A percentile compares a stretch with the other conserved stretches of the same genome.
phyloP scores from a whole-genome alignment of 2,113 vertebrate genomes.

The Cephalopholis sonnerati region DNA sequence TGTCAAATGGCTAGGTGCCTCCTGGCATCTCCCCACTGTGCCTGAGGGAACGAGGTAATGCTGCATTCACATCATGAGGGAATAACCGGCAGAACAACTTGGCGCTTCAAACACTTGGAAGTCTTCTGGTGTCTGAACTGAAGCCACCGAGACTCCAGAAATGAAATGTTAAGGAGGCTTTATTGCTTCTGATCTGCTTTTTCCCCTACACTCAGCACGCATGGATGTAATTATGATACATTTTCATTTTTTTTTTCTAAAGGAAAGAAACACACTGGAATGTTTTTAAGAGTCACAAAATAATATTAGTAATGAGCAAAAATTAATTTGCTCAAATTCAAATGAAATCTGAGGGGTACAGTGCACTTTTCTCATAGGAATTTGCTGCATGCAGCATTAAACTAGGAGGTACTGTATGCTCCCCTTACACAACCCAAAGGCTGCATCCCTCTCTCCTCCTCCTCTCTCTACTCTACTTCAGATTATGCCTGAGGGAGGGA shows the following conservation, averaged over 20 bases:
- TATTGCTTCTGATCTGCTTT: background rate
- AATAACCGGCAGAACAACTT: conserved; percentile 20
- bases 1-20: conserved; percentile 44
- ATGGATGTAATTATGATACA: background rate
- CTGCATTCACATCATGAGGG: conserved; percentile 30
- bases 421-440: background rate
- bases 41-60: conserved; percentile 14
- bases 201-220: background rate
- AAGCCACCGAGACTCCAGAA: background rate
- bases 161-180: background rate
- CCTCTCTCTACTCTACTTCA: conserved; percentile 13
- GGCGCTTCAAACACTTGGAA: conserved; percentile 1
- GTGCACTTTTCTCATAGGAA: background rate
- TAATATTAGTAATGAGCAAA: background rate
- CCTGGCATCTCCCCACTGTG: conserved; percentile 24
- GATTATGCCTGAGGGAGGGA: conserved; percentile 11
- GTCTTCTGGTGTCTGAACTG: conserved; percentile 19
- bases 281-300: background rate
- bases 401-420: background rate
- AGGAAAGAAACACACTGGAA: background rate
- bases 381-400: background rate
- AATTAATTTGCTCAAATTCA: background rate
- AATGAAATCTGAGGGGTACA: background rate
- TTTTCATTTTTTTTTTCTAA: background rate
- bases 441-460: background rate